Base-by-base conservation (phyloP, 2,113 vertebrate species). In the Clarias magur region DNA sequence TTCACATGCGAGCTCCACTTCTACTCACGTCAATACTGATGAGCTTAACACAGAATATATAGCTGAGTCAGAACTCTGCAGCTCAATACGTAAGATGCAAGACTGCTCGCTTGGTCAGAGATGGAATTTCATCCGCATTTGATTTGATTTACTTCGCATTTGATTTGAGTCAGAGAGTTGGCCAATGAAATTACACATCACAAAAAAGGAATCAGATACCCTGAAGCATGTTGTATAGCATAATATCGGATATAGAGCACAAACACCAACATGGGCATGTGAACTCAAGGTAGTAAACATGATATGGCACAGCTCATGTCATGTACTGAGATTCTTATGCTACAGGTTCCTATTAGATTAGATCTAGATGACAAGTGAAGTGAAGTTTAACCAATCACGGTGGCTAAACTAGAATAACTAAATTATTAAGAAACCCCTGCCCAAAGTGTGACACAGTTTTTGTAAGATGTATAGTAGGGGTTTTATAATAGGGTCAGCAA, bases 31-130 rank as follows among this genome's bases (percentile, higher is more conserved):
- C 23, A n/a, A 65, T 54, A 27, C 62, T 68, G 76, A 56, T n/a
- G 76, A 79, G 13, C 42, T 73, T 4, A 73, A 73, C 12, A n/a
- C 23, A 0, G 78, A 30, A 56, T 59, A 81, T 67, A 81, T 38
- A 57, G 85, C 78, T 27, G 79, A 86, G 78, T 82, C 85, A 82
- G 65, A 81, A 30, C 60, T 70, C 19, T 60, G 76, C n/a, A 42
- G 30, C 54, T 70, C 78, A 48, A 60, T 27, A 59, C 54, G 3
- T 21, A 60, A 34, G 38, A 53, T 27, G 57, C 79, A 81, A 48
- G 34, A 3, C 67, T 38, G 25, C 63, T 27, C 6, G 23, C 79
- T 48, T 23, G 17, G 63, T 27, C 42, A 60, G 72, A 85, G 67
- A 82, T 73, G 16, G 38, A 62, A 62, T 60, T 86, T 73, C 34